Evolutionary conservation across 2,797 vertebrate species (phyloP).

Genomic region (Pangasius mekongensis): DNA sequence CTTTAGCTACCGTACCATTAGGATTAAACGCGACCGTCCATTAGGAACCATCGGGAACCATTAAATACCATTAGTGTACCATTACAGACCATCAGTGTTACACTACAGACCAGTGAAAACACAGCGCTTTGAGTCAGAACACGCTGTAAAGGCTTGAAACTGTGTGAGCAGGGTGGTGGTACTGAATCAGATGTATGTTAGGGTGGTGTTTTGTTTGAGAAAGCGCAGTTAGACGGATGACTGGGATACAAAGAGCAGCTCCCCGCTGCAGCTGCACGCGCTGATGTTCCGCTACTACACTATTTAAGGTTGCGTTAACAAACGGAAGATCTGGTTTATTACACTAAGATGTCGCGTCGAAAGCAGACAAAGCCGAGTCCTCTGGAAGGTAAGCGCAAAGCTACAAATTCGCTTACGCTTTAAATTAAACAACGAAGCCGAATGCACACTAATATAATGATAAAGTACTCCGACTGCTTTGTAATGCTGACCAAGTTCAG

Average conservation of each 20-base stretch:
- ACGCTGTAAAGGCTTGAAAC: background rate
- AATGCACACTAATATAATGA: background rate
- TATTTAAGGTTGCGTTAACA: conserved; percentile 28
- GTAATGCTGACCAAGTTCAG: background rate
- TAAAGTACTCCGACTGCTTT: background rate
- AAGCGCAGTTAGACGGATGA: background rate
- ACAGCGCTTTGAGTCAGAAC: background rate
- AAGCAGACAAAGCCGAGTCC: conserved; percentile 57
- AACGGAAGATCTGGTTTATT: background rate
- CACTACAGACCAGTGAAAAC: background rate
- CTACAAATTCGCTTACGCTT: background rate
- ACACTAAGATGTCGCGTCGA: conserved; percentile 54
- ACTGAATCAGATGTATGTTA: background rate
- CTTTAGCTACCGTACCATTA: conserved; percentile 31
- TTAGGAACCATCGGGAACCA: conserved; percentile 44
- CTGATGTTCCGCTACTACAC: conserved; percentile 15
- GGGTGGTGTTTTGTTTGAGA: background rate
- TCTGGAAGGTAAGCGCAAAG: conserved; percentile 45
- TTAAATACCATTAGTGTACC: conserved; percentile 44
- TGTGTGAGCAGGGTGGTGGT: background rate
- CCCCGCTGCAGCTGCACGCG: background rate
- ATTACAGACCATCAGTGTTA: conserved; percentile 19
- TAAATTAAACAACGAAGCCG: too few species aligned
- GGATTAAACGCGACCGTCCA: conserved; percentile 42
- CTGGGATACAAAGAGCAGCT: background rate